These are phyloP conservation scores for Dipodomys stephensi DNA, from an alignment of 2,113 vertebrate genomes.

Conservation along the genomic window DNA sequence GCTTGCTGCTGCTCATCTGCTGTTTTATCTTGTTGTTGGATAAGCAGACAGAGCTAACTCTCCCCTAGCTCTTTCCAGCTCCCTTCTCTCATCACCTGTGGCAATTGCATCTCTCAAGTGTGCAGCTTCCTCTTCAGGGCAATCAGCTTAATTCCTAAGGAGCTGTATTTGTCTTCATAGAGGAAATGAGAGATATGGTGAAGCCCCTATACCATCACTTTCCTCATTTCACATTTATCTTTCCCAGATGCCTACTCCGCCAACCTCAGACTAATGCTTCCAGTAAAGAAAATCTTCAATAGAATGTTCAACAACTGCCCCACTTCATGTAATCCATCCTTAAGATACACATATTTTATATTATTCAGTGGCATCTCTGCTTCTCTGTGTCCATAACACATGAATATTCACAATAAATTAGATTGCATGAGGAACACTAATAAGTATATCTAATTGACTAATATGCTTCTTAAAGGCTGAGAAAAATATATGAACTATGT, in stretches of 20 bases:
- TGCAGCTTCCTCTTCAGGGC: neutral
- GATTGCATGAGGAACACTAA: neutral
- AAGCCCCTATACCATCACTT: neutral
- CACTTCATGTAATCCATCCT: neutral
- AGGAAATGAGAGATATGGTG: neutral
- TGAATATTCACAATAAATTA: neutral
- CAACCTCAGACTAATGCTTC: neutral
- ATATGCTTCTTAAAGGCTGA: neutral
- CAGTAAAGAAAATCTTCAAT: neutral
- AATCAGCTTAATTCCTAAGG: neutral
- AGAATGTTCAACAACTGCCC: neutral
- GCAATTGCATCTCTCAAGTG: neutral
- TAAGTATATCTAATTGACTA: neutral
- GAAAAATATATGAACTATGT: neutral
- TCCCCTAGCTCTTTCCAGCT: neutral
- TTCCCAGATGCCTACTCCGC: neutral
- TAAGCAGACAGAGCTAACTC: neutral
- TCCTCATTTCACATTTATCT: neutral
- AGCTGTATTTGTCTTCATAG: neutral
- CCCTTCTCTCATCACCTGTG: neutral
- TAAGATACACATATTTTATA: neutral
- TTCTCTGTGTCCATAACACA: neutral
- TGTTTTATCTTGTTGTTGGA: neutral
- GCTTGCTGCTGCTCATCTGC: neutral
- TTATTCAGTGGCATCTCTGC: neutral